Base-by-base conservation (phyloP, 2,797 vertebrate species). In the Typhlichthys eigenmanni region DNA sequence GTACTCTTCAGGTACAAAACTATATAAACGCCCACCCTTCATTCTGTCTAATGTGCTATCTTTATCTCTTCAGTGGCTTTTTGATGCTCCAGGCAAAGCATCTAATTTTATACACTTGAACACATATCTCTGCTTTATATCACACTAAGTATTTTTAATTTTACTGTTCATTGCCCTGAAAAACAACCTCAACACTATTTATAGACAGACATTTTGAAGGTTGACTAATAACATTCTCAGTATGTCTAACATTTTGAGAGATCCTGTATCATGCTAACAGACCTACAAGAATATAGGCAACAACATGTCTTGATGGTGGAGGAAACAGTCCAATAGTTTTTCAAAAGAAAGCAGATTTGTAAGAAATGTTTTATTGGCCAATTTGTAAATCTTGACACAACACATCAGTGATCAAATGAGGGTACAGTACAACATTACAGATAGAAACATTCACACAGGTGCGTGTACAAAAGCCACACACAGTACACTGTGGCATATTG, bases 301-400 rank as follows among this genome's bases (percentile, higher is more conserved):
- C 24, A 38, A 38, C 34, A 38, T 38, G 34, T 38, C 34, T 9
- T 38, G 38, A 7, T 38, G 38, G 38, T 38, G 38, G 38, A 38
- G 38, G 38, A 38, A 4, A 38, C 38, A 38, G 38, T 38, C 38
- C 6, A 38, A 38, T 38, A 38, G 9, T 9, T 9, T 38, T 38
- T 38, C 38, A 11, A 67, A 5, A 7, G 4, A 61, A 65, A 34
- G 16, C 1, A 2, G 48, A 72, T 79, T 80, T 68, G 48, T 82
- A 85, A 79, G 80, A 90, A 89, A 90, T 79, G 55, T 84, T 91
- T 91, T 90, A 90, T 85, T 88, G 67, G 61, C 75, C 68, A 62
- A 53, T 89, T 87, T 79, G 85, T 81, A 88, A 90, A 88, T 74
- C 64, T 74, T 45, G 45, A 76, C 62, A 86, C 60, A 73, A 68